These are phyloP conservation scores for Microtus oregoni DNA, from an alignment of 2,113 vertebrate species.

Conservation along the genomic window DNA sequence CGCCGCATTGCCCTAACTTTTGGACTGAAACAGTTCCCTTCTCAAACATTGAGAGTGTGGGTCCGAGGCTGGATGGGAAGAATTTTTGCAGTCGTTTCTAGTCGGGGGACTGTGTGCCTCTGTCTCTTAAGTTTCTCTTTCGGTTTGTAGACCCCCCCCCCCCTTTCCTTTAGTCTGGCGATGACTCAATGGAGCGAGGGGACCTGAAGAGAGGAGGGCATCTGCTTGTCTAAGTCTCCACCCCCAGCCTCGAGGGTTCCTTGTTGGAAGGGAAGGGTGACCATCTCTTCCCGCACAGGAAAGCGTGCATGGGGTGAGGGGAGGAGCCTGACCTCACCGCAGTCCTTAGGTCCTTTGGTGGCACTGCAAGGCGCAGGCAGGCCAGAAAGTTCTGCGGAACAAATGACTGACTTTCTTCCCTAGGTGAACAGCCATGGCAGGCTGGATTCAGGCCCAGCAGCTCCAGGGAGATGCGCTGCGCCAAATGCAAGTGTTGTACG, in stretches of 20 bases:
- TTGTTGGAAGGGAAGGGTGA: slow-evolving; percentile 54
- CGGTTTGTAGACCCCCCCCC: slow-evolving; percentile 47
- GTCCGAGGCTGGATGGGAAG: not conserved
- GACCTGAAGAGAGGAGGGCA: slow-evolving; percentile 68
- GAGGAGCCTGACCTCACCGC: slow-evolving; percentile 5
- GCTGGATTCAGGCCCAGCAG: slow-evolving; percentile 99
- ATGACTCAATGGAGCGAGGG: slow-evolving; percentile 52
- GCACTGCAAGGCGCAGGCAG: not conserved
- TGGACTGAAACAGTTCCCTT: not conserved
- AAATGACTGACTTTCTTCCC: not conserved
- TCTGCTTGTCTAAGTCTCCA: slow-evolving; percentile 21
- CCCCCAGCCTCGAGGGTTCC: slow-evolving; percentile 58
- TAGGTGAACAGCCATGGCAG: slow-evolving; percentile 94
- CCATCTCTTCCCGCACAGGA: slow-evolving; percentile 62
- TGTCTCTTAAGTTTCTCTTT: slow-evolving; percentile 73
- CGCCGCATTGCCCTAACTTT: not conserved
- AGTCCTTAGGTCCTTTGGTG: slow-evolving; percentile 13
- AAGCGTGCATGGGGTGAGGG: slow-evolving; percentile 35
- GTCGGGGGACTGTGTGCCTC: slow-evolving; percentile 22
- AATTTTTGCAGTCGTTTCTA: slow-evolving; percentile 24
- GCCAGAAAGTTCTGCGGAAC: not conserved
- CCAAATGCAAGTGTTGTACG: slow-evolving; percentile 98
- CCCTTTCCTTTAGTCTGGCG: not conserved
- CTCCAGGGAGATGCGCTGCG: slow-evolving; percentile 97
- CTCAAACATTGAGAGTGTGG: not conserved